Evolutionary conservation across 2,113 vertebrate genomes (phyloP).

Genomic region (Urocynchramus pylzowi): DNA sequence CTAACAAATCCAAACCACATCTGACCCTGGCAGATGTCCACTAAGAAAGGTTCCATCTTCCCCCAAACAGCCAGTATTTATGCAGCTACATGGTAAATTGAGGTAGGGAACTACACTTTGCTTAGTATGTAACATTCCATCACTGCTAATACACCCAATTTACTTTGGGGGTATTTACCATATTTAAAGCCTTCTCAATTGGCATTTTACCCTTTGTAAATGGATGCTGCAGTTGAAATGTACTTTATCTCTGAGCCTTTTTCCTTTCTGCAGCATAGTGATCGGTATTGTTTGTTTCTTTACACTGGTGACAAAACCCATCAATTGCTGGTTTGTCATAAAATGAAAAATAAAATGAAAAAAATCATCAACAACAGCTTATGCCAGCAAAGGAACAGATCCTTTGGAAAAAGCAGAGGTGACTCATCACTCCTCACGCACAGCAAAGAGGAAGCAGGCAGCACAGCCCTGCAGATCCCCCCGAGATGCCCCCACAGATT

Average conservation of each 20-base stretch:
- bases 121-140: background rate
- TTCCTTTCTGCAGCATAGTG: background rate
- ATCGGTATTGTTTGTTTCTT: constrained; percentile 6
- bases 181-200: background rate
- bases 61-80: background rate
- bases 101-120: background rate
- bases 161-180: background rate
- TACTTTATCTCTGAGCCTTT: background rate
- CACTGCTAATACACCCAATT: background rate
- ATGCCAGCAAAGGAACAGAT: background rate
- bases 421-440: background rate
- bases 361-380: background rate
- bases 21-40: background rate
- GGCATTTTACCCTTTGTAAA: background rate
- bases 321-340: background rate
- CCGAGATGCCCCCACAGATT: background rate
- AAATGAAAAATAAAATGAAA: background rate
- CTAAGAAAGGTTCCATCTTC: background rate
- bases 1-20: background rate
- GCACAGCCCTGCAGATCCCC: background rate
- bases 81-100: background rate
- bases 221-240: background rate
- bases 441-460: background rate
- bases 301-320: background rate
- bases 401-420: background rate